Evolutionary conservation across 2,888 invertebrate species (phyloP), one percentile per base, ranked within the genome.

Genomic region (Byasa hedistus): DNA sequence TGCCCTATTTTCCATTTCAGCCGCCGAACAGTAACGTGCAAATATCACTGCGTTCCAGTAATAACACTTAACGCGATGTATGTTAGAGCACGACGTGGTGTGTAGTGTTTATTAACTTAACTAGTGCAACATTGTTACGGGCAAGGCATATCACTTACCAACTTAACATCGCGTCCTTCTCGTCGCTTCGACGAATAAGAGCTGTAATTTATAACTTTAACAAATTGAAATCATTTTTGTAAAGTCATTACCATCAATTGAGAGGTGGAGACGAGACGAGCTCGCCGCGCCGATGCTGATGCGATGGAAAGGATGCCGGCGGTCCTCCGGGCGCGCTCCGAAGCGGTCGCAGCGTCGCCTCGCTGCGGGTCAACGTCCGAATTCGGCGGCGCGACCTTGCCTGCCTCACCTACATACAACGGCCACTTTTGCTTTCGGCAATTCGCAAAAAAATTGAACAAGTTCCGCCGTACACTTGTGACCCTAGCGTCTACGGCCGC

Each of bases 351-450:
- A n/a, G n/a, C 32, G 22, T 23, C 21, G 27, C 39, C 36, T 39
- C 71, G 69, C 64, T 82, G 76, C 83, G 85, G 90, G 87, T 89
- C 86, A 84, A 84, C 83, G 92, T 80, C 92, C 92, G 87, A 81
- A 87, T 85, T 88, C 86, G 90, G 89, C 91, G 85, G 85, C 87
- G 86, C 89, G 92, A 91, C 92, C 90, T 87, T 90, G 92, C 87
- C 82, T 78, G 84, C 80, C 86, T 91, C 89, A 90, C 90, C 91
- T 90, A 90, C 91, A 89, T 89, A 88, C 88, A 84, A 69, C 83
- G 82, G 78, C 86, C 86, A 91, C 91, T 91, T 89, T 91, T 91
- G 86, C 91, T 91, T 91, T 91, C 91, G 88, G 80, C 82, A 85
- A 84, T 86, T 84, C 85, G 89, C 89, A 88, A 90, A 91, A 89